Evolutionary conservation across 2,797 vertebrate species (phyloP).

Genomic region (Adrianichthys oophorus): DNA sequence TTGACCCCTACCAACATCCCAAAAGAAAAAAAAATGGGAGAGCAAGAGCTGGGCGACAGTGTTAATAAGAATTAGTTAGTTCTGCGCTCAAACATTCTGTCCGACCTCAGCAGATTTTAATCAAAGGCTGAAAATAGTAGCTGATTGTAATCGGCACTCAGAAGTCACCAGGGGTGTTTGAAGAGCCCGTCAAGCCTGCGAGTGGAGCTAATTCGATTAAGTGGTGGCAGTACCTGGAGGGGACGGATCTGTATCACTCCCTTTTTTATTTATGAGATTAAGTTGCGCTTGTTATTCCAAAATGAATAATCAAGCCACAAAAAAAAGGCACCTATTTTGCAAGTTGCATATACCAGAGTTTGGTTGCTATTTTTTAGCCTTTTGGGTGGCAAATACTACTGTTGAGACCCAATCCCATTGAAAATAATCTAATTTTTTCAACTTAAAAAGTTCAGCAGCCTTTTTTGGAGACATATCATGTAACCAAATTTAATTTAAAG

Average conservation of each 20-base stretch:
- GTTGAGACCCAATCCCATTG: background rate
- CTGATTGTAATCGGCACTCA: constrained; percentile 84
- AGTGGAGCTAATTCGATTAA: constrained; percentile 84
- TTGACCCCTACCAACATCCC: constrained; percentile 57
- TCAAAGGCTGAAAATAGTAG: constrained; percentile 82
- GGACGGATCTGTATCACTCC: constrained; percentile 76
- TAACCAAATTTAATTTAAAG: too few relatives aligned
- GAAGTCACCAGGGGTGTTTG: constrained; percentile 83
- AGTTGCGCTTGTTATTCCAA: constrained; percentile 78
- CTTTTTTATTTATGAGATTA: constrained; percentile 84
- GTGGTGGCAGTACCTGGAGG: constrained; percentile 80
- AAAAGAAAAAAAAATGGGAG: constrained; percentile 15
- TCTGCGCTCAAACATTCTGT: constrained; percentile 69
- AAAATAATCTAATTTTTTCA: too few relatives aligned
- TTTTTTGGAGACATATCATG: too few relatives aligned
- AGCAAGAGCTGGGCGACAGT: constrained; percentile 53
- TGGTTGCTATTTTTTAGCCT: constrained; percentile 64
- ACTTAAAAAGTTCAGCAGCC: too few relatives aligned
- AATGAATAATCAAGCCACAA: constrained; percentile 79
- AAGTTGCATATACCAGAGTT: constrained; percentile 55
- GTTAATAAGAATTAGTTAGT: constrained; percentile 78
- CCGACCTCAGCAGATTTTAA: constrained; percentile 81
- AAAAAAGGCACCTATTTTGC: constrained; percentile 58
- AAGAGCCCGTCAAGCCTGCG: constrained; percentile 78
- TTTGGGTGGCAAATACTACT: constrained; percentile 65